A percentile compares a stretch with the other conserved stretches of the same genome.
Conservation (phyloP, 2,888 invertebrate genomes). For the Serrognathus titanus region DNA sequence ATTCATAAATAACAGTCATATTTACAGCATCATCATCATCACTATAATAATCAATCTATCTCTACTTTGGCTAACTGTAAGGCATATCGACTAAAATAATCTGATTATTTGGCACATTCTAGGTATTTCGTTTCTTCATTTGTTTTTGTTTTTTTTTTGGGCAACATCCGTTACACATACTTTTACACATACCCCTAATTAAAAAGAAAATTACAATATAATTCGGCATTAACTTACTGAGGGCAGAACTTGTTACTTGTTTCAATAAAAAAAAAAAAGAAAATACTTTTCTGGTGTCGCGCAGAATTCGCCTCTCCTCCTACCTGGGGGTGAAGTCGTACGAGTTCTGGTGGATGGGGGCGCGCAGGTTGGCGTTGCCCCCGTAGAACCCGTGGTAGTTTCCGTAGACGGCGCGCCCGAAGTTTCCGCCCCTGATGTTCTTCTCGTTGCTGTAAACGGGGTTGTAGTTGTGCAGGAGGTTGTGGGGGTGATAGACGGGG, state of each 20-base stretch:
- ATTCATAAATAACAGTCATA: conserved; percentile 16
- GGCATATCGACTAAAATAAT: no score
- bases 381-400: conserved; percentile 43
- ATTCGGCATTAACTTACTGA: no score
- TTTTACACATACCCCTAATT: no score
- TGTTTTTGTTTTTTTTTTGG: no score
- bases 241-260: not conserved
- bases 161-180: no score
- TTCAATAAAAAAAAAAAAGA: not conserved
- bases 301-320: not conserved
- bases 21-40: not conserved
- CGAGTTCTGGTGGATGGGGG: conserved; percentile 32
- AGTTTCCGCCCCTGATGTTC: conserved; percentile 37
- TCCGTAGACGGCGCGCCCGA: conserved; percentile 41
- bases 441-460: conserved; percentile 43
- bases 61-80: no score
- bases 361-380: conserved; percentile 33
- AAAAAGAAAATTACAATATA: no score
- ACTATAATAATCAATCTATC: no score
- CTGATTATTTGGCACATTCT: no score
- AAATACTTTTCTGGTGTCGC: not conserved
- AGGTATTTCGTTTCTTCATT: no score
- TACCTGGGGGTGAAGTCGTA: conserved; percentile 42
- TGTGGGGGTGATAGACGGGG: conserved; percentile 61
- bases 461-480: conserved; percentile 46